Base-by-base conservation (phyloP, 2,113 vertebrate species). In the Anarhynchus alexandrinus region DNA sequence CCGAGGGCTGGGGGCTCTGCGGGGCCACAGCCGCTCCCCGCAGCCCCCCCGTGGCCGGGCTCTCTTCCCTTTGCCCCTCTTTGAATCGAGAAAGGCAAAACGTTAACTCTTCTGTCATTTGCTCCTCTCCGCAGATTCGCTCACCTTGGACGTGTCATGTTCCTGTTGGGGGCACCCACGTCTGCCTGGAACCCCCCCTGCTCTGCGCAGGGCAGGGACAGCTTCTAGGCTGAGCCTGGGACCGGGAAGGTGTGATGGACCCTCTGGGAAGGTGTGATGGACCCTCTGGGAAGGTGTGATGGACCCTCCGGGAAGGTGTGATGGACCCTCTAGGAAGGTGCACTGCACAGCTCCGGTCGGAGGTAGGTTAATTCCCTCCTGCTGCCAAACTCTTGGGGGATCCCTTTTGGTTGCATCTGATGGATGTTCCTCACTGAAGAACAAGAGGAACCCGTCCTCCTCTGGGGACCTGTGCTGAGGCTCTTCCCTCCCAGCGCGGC, bases 61-160 rank as follows among this genome's bases (percentile, higher is more conserved):
- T 58, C 29, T 11, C 55, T 36, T 47, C 23, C 43, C 30, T 16
- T 45, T 3, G 36, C 10, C 30, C 43, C 27, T 5, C 0, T 36
- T 66, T 3, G 12, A 45, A 12, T 4, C 0, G 8, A 72, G 64
- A 69, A 54, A 43, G 9, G 30, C 45, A 54, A n/a, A 59, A 40
- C 23, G 1, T 38, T 45, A n/a, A 74, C 29, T 1, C 1, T 11
- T 19, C 26, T 38, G 23, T 19, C 2, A 0, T 23, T 55, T 21
- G 27, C 40, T 72, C 34, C 58, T 76, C 49, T 73, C 58, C 1
- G 0, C 54, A 88, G 80, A 7, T 43, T 8, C 10, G 10, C 29
- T 40, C 2, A 0, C 26, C 32, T 5, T 3, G 67, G 42, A 18
- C 2, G 55, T 9, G 66, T 40, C n/a, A 32, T 25, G 58, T 40